Conservation (phyloP, 2,888 invertebrate species). For the Rhamnusium bicolor region DNA sequence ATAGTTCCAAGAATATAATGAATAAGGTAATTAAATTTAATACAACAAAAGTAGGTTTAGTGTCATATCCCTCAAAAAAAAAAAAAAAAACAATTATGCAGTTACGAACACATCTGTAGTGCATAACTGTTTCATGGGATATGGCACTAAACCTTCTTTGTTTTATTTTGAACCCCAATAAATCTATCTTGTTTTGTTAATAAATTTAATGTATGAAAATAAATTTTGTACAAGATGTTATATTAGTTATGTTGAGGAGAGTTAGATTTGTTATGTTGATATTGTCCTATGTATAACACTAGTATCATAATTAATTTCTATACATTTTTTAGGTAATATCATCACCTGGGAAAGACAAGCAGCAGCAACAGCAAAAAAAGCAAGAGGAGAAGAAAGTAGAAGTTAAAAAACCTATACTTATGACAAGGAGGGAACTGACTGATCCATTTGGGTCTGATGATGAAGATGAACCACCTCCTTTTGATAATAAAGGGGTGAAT, state of each 20-base stretch:
- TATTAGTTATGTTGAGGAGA: no score
- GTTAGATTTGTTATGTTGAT: no score
- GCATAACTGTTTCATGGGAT: no score
- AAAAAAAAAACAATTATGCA: no score
- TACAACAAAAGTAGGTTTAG: no score
- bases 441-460: constrained; percentile 95
- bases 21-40: constrained; percentile 70
- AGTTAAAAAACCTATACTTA: constrained; percentile 72
- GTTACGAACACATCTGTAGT: no score
- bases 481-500: constrained; percentile 52
- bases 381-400: constrained; percentile 59
- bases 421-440: constrained; percentile 88
- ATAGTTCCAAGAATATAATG: constrained; percentile 81
- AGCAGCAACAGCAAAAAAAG: constrained; percentile 68
- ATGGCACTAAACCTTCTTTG: no score
- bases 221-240: no score
- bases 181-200: no score
- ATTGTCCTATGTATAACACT: constrained; percentile 81
- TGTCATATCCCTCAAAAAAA: no score
- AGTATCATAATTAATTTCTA: constrained; percentile 69
- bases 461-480: constrained; percentile 76
- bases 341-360: constrained; percentile 83
- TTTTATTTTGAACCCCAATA: no score
- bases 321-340: constrained; percentile 74
- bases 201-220: no score